Base-by-base conservation (phyloP, 2,888 invertebrate species). In the Muscina levida region DNA sequence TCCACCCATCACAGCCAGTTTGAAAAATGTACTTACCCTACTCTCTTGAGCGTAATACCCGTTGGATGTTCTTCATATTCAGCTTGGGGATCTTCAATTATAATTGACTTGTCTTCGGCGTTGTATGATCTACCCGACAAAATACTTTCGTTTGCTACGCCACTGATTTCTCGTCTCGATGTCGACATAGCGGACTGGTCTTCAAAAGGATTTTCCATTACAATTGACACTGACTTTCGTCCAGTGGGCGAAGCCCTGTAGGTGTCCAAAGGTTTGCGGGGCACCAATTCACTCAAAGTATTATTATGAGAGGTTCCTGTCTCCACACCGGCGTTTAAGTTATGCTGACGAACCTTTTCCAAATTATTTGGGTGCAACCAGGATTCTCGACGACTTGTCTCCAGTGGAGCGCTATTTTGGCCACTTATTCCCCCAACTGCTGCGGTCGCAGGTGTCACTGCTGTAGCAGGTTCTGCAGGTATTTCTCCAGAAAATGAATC, bases 1-100 rank as follows among this genome's bases (percentile, higher is more conserved):
- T n/a, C n/a, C n/a, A n/a, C n/a, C n/a, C n/a, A n/a, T n/a, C n/a
- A n/a, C n/a, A n/a, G n/a, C n/a, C n/a, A n/a, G n/a, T 31, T 31
- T 31, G 31, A 13, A 3, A 1, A n/a, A 22, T n/a, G n/a, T n/a
- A 68, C 82, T 84, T 81, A 87, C 5, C 97, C 98, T 0, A 92
- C 93, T 0, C 97, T 92, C 0, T 93, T 93, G 51, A 97, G 91
- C 6, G 93, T 92, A 5, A 98, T 94, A 1, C 97, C 96, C 0
- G 96, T 93, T 0, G 95, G 94, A 88, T 95, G 94, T 0, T 87
- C 84, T 48, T 88, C 89, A 15, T 77, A 77, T 2, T 86, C 85
- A 0, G 65, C 65, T 19, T 83, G 78, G 0, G 19, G 37, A 17
- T 84, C 79, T 56, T 87, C 88, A 37, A 85, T 79, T 11, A 84